A percentile compares a stretch with the other conserved stretches of the same genome.
Evolutionary conservation across 2,113 vertebrate genomes (phyloP).

Genomic region (Dendropsophus ebraccatus): DNA sequence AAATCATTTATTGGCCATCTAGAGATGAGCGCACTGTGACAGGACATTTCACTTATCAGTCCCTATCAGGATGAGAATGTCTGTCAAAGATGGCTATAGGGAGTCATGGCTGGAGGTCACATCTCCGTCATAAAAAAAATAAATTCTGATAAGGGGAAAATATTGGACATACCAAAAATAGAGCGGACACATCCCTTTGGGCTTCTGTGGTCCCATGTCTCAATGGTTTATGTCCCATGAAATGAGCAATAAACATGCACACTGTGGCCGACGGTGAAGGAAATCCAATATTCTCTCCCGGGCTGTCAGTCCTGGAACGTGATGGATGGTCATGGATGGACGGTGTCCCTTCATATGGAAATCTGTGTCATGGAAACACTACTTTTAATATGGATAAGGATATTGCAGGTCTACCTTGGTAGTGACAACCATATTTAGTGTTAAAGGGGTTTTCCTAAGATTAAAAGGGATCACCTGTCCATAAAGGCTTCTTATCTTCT

Average conservation of each 20-base stretch:
- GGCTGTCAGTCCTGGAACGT: neutral
- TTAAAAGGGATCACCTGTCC: too few relatives aligned
- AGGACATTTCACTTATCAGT: neutral
- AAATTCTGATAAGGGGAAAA: conserved; percentile 9
- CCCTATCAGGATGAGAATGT: conserved; percentile 8
- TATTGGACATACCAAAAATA: neutral
- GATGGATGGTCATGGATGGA: neutral
- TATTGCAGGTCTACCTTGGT: neutral
- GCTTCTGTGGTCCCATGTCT: neutral
- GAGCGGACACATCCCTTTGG: neutral
- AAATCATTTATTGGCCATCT: conserved; percentile 43
- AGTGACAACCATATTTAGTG: neutral
- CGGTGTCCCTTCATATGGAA: neutral
- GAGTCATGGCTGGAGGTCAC: neutral
- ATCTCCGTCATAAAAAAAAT: neutral
- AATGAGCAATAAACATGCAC: conserved; percentile 24
- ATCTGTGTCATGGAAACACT: neutral
- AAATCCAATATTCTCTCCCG: neutral
- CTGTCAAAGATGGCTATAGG: conserved; percentile 10
- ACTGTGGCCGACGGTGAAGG: neutral
- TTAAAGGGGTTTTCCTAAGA: too few relatives aligned
- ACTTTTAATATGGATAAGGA: neutral
- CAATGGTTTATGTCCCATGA: neutral
- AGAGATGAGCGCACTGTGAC: conserved; percentile 19
- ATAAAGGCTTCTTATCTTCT: too few relatives aligned